These are phyloP conservation scores for Yasuhikotakia modesta DNA, from an alignment of 2,797 vertebrate species.

Conservation along the genomic window DNA sequence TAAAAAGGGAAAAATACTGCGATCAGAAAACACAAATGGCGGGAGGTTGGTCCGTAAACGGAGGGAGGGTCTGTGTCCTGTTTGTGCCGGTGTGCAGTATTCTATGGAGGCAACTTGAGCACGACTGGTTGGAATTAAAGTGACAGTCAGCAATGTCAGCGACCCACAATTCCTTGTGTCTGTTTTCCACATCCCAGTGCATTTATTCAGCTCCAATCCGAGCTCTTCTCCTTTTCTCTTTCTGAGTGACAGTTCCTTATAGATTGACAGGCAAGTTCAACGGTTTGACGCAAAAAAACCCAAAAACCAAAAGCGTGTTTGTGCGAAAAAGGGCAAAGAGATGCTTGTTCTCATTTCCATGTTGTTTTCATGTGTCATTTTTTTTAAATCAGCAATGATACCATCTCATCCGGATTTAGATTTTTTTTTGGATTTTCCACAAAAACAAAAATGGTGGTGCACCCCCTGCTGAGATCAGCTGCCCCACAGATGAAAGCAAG, in stretches of 20 bases:
- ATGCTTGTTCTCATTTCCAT: conserved; percentile 64
- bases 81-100: conserved; percentile 54
- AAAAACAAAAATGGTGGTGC: conserved; percentile 34
- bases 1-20: conserved; percentile 63
- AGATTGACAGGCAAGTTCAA: conserved; percentile 72
- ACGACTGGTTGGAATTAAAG: conserved; percentile 7
- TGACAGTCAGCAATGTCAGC: conserved; percentile 13
- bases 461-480: conserved; percentile 62
- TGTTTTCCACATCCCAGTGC: conserved; percentile 57
- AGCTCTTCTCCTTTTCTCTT: conserved; percentile 59
- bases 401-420: conserved; percentile 66
- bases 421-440: conserved; percentile 58
- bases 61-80: conserved; percentile 35
- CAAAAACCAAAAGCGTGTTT: conserved; percentile 56
- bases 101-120: too few relatives aligned
- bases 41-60: too few relatives aligned
- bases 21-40: conserved; percentile 51
- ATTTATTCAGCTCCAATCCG: conserved; percentile 60
- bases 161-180: conserved; percentile 33
- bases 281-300: conserved; percentile 53
- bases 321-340: too few relatives aligned
- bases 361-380: conserved; percentile 55
- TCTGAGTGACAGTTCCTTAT: conserved; percentile 68
- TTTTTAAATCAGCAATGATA: conserved; percentile 58
- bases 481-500: conserved; percentile 71